A percentile compares a stretch with the other conserved stretches of the same genome.
Conservation (phyloP, 2,797 vertebrate species). For the Rhabdomys pumilio region DNA sequence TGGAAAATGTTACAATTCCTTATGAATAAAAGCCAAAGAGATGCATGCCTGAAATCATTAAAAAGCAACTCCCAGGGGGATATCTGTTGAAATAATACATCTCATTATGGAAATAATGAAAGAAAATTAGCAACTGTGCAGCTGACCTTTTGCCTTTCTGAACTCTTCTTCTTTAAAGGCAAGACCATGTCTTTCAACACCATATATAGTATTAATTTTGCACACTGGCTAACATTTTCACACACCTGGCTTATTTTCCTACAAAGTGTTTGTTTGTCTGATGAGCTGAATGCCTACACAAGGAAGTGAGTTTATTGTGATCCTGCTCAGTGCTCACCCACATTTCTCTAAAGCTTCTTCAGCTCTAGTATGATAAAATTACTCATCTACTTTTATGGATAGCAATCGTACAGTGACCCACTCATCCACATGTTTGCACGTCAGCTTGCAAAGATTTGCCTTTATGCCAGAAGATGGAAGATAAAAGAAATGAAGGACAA, state of each 20-base stretch:
- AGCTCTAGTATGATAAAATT: neutral
- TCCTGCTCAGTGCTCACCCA: neutral
- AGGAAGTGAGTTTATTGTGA: neutral
- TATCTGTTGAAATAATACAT: slow-evolving; percentile 65
- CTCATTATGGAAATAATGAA: slow-evolving; percentile 71
- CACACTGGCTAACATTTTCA: neutral
- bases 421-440: neutral
- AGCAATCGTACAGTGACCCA: neutral
- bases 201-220: neutral
- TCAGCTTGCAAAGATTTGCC: neutral
- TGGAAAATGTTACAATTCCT: neutral
- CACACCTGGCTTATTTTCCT: neutral
- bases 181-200: slow-evolving; percentile 60
- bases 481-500: neutral
- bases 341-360: neutral
- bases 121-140: slow-evolving; percentile 61
- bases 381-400: neutral
- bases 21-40: slow-evolving; percentile 36
- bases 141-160: slow-evolving; percentile 54
- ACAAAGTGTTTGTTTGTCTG: neutral
- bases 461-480: neutral
- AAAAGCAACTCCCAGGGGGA: slow-evolving; percentile 46
- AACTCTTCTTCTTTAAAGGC: slow-evolving; percentile 41
- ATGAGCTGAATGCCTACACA: neutral
- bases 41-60: slow-evolving; percentile 36